Base-by-base conservation (phyloP, 2,888 invertebrate genomes). In the Acleris sparsana region DNA sequence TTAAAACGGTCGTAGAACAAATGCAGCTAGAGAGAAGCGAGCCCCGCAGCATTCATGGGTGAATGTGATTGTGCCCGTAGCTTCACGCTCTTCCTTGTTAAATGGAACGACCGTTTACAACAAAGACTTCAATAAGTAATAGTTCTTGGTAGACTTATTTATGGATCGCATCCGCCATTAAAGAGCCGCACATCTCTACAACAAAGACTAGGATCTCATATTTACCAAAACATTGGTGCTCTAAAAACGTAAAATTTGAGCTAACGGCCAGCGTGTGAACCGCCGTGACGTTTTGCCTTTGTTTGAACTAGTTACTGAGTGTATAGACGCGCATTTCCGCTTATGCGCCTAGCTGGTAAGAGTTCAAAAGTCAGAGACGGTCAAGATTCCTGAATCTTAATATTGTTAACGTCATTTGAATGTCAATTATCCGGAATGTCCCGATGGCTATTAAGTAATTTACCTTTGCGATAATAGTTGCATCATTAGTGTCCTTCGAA, bases 1-100 rank as follows among this genome's bases (percentile, higher is more conserved):
- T 79, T 73, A 78, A 85, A 80, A 80, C 80, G 75, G 79, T 71
- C 80, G 82, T 70, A 70, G 74, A 76, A 78, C 74, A 75, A 81
- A 79, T 76, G 78, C 76, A 80, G 71, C 70, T 51, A 53, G 61
- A 46, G 39, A 66, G 65, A 48, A 59, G 25, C 52, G 57, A 51
- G 46, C 48, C 48, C 22, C 56, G 56, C 29, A 44, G 52, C 57
- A 62, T 18, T 56, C 56, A 57, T 66, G n/a, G n/a, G n/a, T n/a
- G 66, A 62, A 61, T 61, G 65, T 53, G 43, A 20, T 46, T 53
- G 59, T 56, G 44, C 65, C 64, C 67, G 29, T 58, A 29, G 67
- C 62, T 52, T 57, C 58, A 64, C 60, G 60, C 61, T 66, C 66
- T 66, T 62, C 61, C 57, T 62, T 62, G 57, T 66, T 62, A 57